These are phyloP conservation scores for Dendrolimus pini DNA, from an alignment of 2,888 invertebrate species.

Conservation along the genomic window DNA sequence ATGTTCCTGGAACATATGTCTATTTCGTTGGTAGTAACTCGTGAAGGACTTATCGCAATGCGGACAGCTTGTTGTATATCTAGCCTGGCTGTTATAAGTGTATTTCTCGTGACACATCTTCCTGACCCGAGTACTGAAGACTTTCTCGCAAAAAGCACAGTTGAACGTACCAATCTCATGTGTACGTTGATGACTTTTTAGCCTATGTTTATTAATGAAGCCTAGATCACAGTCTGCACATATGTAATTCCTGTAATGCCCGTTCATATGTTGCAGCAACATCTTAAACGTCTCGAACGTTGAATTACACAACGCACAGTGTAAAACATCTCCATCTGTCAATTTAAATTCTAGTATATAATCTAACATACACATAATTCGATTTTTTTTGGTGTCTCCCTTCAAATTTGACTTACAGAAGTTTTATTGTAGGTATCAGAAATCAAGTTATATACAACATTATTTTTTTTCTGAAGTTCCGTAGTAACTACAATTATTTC, in stretches of 20 bases:
- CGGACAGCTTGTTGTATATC: slow-evolving; percentile 56
- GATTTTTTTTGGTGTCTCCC: too few species aligned
- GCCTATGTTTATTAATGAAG: slow-evolving; percentile 52
- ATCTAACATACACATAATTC: slow-evolving; percentile 24
- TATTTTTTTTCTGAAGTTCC: too few species aligned
- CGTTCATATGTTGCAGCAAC: slow-evolving; percentile 61
- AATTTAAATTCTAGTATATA: slow-evolving; percentile 58
- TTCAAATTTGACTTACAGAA: too few species aligned
- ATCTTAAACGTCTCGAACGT: slow-evolving; percentile 61
- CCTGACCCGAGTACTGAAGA: slow-evolving; percentile 46
- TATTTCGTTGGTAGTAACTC: slow-evolving; percentile 55
- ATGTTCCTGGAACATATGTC: slow-evolving; percentile 58
- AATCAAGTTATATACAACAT: too few species aligned
- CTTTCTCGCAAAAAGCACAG: slow-evolving; percentile 54
- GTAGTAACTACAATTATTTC: too few species aligned
- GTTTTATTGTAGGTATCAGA: too few species aligned
- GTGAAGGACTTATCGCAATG: slow-evolving; percentile 55
- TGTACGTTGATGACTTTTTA: slow-evolving; percentile 50
- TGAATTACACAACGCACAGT: slow-evolving; percentile 52
- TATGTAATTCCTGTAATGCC: slow-evolving; percentile 57
- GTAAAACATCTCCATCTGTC: slow-evolving; percentile 35
- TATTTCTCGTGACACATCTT: slow-evolving; percentile 59
- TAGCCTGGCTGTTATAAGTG: slow-evolving; percentile 45
- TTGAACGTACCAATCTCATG: slow-evolving; percentile 51
- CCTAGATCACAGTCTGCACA: slow-evolving; percentile 60